phyloP scores from a whole-genome alignment of 2,888 invertebrate genomes.

The Caenorhabditis sp. region DNA sequence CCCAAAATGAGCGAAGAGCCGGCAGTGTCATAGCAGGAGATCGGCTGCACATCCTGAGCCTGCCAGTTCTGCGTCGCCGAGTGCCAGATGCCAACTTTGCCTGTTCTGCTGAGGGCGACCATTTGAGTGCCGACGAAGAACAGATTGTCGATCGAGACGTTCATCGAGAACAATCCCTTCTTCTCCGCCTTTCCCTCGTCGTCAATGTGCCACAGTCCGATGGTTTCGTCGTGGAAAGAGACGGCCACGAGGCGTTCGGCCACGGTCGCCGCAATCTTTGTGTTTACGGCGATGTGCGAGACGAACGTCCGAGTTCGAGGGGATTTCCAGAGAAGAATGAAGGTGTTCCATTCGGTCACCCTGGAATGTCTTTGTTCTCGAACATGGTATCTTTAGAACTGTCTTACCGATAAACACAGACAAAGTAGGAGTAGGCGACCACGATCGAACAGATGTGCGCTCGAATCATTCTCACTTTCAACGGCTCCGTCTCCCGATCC shows the following conservation, averaged over 20 bases:
- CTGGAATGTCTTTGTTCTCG: slow-evolving; percentile 80
- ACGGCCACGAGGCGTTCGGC: slow-evolving; percentile 75
- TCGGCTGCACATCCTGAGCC: slow-evolving; percentile 89
- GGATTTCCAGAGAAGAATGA: slow-evolving; percentile 95
- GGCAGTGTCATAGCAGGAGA: slow-evolving; percentile 95
- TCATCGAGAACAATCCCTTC: slow-evolving; percentile 69
- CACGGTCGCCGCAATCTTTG: slow-evolving; percentile 78
- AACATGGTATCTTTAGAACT: not conserved
- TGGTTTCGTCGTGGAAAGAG: slow-evolving; percentile 68
- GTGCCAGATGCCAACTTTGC: slow-evolving; percentile 99
- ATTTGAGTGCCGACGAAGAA: slow-evolving; percentile 97
- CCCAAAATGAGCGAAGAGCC: slow-evolving; percentile 92
- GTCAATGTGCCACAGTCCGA: slow-evolving; percentile 81
- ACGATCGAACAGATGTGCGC: slow-evolving; percentile 98
- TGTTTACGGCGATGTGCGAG: slow-evolving; percentile 92
- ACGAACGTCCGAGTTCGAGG: slow-evolving; percentile 91
- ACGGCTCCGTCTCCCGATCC: slow-evolving; percentile 84
- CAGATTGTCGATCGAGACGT: slow-evolving; percentile 91
- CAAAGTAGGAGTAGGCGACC: slow-evolving; percentile 95
- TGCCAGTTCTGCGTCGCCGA: slow-evolving; percentile 99
- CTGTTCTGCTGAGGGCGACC: slow-evolving; percentile 92
- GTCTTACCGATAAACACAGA: slow-evolving; percentile 90
- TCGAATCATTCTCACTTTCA: slow-evolving; percentile 92
- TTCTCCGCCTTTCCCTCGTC: slow-evolving; percentile 82
- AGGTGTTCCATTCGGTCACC: slow-evolving; percentile 95